A percentile compares a stretch with the other conserved stretches of the same genome.
These are phyloP conservation scores for Drosophila subquinaria DNA, from an alignment of 2,888 invertebrate genomes.

Conservation along the genomic window DNA sequence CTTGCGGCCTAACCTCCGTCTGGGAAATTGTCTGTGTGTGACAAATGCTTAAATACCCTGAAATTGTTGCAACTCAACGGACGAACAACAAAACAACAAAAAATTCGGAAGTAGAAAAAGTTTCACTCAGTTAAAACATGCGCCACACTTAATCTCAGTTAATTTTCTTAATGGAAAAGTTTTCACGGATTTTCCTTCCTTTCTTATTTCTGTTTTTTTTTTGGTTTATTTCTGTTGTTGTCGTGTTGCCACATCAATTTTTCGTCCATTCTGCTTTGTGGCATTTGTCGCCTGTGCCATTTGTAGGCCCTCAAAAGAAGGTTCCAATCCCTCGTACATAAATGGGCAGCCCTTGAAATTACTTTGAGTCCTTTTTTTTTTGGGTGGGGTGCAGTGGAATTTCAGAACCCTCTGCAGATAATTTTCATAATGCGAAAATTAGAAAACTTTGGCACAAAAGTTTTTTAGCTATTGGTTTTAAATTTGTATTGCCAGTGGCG, in stretches of 20 bases:
- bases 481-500: slow-evolving; percentile 49
- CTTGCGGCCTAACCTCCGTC: slow-evolving; percentile 38
- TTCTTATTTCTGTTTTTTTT: background rate
- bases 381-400: slow-evolving; percentile 6
- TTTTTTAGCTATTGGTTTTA: slow-evolving; percentile 53
- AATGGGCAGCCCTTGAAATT: slow-evolving; percentile 39
- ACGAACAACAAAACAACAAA: background rate
- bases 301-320: slow-evolving; percentile 32
- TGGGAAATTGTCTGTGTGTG: slow-evolving; percentile 58
- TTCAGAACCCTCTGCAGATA: slow-evolving; percentile 46
- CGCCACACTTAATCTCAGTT: slow-evolving; percentile 83
- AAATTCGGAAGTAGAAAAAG: slow-evolving; percentile 17
- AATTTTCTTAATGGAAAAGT: slow-evolving; percentile 84
- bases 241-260: slow-evolving; percentile 44
- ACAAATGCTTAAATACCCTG: slow-evolving; percentile 77
- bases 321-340: slow-evolving; percentile 5
- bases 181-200: slow-evolving; percentile 62
- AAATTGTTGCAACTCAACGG: slow-evolving; percentile 67
- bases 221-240: slow-evolving; percentile 1
- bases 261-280: slow-evolving; percentile 30
- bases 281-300: slow-evolving; percentile 48
- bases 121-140: slow-evolving; percentile 61
- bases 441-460: slow-evolving; percentile 68
- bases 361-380: slow-evolving; percentile 24
- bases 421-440: slow-evolving; percentile 81